These are phyloP conservation scores for Sebastes steindachneri DNA, from an alignment of 2,797 vertebrate genomes.

Conservation along the genomic window DNA sequence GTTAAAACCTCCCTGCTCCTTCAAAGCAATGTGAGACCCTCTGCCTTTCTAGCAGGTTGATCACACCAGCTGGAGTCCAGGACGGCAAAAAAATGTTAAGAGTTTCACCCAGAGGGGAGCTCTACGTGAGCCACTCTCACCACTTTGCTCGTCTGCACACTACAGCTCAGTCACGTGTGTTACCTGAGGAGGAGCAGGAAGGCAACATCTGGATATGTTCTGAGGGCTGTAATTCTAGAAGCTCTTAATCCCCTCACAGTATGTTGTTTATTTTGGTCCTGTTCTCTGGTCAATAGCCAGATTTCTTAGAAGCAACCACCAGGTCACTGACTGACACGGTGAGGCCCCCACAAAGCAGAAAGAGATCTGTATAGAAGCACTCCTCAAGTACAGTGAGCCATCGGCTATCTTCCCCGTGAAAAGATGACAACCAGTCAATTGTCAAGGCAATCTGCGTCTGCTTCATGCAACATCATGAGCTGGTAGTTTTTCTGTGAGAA, in stretches of 20 bases:
- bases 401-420: background rate
- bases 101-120: slow-evolving; percentile 26
- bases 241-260: slow-evolving; percentile 69
- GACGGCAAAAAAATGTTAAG: slow-evolving; percentile 23
- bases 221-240: slow-evolving; percentile 75
- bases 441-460: background rate
- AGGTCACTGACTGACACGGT: slow-evolving; percentile 51
- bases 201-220: slow-evolving; percentile 78
- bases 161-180: slow-evolving; percentile 43
- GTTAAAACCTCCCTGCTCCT: background rate
- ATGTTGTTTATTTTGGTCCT: slow-evolving; percentile 75
- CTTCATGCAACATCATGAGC: background rate
- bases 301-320: slow-evolving; percentile 67
- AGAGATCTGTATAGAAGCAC: slow-evolving; percentile 11
- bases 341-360: slow-evolving; percentile 40
- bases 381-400: background rate
- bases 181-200: slow-evolving; percentile 67
- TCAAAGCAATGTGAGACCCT: slow-evolving; percentile 3
- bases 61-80: slow-evolving; percentile 44
- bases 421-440: background rate
- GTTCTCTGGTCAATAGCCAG: slow-evolving; percentile 67
- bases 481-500: background rate
- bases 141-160: slow-evolving; percentile 24
- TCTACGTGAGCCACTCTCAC: slow-evolving; percentile 2
- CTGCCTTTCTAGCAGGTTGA: slow-evolving; percentile 26